Percentiles rank a stretch among this genome's conserved stretches.
phyloP scores from a whole-genome alignment of 1,140 invertebrate species.

The Drosophila triauraria region DNA sequence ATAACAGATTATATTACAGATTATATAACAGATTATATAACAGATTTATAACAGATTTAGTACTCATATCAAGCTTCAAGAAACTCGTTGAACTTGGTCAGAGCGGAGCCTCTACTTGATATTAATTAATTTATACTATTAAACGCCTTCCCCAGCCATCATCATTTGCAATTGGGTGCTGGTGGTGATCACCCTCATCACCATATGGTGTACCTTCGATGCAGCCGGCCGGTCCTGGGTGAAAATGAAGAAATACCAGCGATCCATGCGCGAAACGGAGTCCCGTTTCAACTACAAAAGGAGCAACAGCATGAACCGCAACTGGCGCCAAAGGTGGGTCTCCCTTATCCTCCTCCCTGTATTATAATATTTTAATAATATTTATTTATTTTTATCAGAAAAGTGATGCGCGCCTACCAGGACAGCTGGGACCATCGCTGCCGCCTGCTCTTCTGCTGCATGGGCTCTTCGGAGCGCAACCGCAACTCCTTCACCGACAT shows the following conservation, averaged over 20 bases:
- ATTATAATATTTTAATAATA: neutral
- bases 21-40: too few species aligned
- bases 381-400: conserved; percentile 86
- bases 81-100: too few species aligned
- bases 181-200: conserved; percentile 90
- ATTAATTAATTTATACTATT: too few species aligned
- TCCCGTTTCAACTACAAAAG: conserved; percentile 91
- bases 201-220: conserved; percentile 95
- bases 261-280: conserved; percentile 92
- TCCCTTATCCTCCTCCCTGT: neutral
- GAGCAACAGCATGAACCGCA: conserved; percentile 92
- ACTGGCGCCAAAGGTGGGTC: conserved; percentile 94
- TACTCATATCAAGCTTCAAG: too few species aligned
- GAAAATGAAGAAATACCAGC: conserved; percentile 96
- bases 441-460: conserved; percentile 94
- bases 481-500: conserved; percentile 95
- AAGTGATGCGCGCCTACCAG: conserved; percentile 95
- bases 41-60: too few species aligned
- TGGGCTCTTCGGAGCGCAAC: conserved; percentile 91
- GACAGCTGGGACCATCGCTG: conserved; percentile 96
- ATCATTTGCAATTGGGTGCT: conserved; percentile 93
- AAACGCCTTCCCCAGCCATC: conserved; percentile 87
- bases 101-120: too few species aligned
- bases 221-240: conserved; percentile 96
- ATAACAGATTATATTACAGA: too few species aligned